Evolutionary conservation across 2,113 vertebrate species (phyloP).

Genomic region (Pituophis catenifer): DNA sequence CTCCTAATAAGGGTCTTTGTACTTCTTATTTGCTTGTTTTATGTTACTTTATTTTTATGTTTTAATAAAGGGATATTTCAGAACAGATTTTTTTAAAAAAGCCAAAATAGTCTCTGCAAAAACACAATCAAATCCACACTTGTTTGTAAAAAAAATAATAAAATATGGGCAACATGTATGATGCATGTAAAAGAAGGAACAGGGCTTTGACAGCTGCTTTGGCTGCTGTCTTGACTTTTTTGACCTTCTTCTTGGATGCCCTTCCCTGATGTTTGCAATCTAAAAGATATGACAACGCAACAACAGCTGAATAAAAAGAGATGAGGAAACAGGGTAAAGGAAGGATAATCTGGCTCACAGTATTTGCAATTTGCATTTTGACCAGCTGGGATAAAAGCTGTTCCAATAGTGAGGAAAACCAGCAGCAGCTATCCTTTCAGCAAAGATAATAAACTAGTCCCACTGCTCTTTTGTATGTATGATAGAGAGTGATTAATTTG

Average conservation of each 20-base stretch:
- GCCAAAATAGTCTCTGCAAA: background rate
- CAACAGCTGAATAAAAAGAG: background rate
- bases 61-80: background rate
- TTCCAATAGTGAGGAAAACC: background rate
- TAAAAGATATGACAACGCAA: background rate
- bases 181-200: background rate
- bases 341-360: background rate
- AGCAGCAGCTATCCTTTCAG: background rate
- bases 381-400: background rate
- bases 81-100: background rate
- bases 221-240: background rate
- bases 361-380: background rate
- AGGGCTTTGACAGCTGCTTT: background rate
- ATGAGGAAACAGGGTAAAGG: background rate
- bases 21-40: background rate
- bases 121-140: background rate
- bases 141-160: background rate
- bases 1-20: background rate
- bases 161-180: background rate
- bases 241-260: background rate
- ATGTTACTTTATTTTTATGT: background rate
- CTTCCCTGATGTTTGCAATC: background rate
- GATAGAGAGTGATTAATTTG: background rate
- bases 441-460: background rate
- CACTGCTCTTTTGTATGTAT: background rate